Evolutionary conservation across 2,888 invertebrate genomes (phyloP), one percentile per base, ranked within the genome.

Genomic region (Phragmatobia fuliginosa): DNA sequence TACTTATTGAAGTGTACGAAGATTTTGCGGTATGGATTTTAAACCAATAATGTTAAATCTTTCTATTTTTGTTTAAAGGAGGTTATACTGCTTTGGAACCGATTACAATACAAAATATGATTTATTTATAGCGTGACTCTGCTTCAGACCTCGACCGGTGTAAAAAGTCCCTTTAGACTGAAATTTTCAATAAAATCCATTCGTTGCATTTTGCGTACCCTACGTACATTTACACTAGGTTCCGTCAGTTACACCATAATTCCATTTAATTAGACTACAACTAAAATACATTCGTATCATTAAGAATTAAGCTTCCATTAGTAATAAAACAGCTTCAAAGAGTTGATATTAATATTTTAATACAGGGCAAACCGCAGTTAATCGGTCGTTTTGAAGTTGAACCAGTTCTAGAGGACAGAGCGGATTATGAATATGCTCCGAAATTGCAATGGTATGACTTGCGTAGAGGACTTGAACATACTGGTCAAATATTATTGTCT

Each of bases 401-500:
- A 2, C 91, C 93, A 0, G 71, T 76, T 0, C 77, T 91, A 0
- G 87, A 86, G 3, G 85, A 89, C 6, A 81, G 83, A n/a, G 71
- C 70, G 4, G 83, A 82, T 11, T 86, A 85, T 28, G 79, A 85
- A n/a, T 79, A 75, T 59, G 87, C 88, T 2, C 96, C 96, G 0
- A 91, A 91, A 1, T 79, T 96, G 0, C 91, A 93, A 66, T 96
- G 96, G 96, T 85, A 93, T 56, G 88, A 95, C 0, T 80, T 96
- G 0, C 77, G 87, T 8, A 90, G 83, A 63, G 93, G 94, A 14
- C 84, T 86, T 1, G 87, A 90, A 1, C 83, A 87, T 8, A 87
- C 87, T 3, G 96, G 96, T 0, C 94, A 95, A 72, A 87, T 96
- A 3, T 84, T 96, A 0, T 92, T 96, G 89, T 95, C 96, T 0